These are phyloP conservation scores for Harlomillsia oculata DNA, from an alignment of 1,140 invertebrate species.

Conservation along the genomic window DNA sequence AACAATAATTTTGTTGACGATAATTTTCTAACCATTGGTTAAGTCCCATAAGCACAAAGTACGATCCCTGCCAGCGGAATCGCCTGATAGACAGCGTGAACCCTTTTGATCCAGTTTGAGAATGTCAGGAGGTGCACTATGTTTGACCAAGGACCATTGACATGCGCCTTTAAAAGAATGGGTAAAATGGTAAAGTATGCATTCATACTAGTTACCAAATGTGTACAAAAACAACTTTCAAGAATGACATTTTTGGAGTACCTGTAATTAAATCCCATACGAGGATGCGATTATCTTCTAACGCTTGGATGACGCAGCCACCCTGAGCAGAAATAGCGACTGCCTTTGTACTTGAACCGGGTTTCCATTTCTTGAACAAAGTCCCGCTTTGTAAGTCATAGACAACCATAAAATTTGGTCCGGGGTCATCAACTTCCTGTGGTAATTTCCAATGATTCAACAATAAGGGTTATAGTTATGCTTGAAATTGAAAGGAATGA, in stretches of 20 bases:
- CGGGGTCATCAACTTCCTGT: conserved; percentile 67
- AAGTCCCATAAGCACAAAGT: conserved; percentile 70
- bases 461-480: not conserved
- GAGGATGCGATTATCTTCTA: conserved; percentile 68
- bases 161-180: conserved; percentile 50
- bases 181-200: not conserved
- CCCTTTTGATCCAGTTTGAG: conserved; percentile 61
- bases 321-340: conserved; percentile 69
- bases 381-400: conserved; percentile 87
- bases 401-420: conserved; percentile 78
- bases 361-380: conserved; percentile 82
- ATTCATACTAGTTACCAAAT: not conserved
- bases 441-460: not conserved
- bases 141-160: conserved; percentile 59
- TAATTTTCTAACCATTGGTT: conserved; percentile 49
- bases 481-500: too few relatives aligned
- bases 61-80: conserved; percentile 56
- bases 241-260: conserved; percentile 34
- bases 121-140: conserved; percentile 61
- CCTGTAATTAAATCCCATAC: conserved; percentile 81
- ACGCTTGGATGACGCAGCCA: conserved; percentile 68
- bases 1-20: not conserved
- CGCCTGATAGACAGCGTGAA: conserved; percentile 57
- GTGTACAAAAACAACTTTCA: not conserved
- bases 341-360: conserved; percentile 51